phyloP scores from a whole-genome alignment of 2,113 vertebrate species.

The Cochlearius cochlearius region DNA sequence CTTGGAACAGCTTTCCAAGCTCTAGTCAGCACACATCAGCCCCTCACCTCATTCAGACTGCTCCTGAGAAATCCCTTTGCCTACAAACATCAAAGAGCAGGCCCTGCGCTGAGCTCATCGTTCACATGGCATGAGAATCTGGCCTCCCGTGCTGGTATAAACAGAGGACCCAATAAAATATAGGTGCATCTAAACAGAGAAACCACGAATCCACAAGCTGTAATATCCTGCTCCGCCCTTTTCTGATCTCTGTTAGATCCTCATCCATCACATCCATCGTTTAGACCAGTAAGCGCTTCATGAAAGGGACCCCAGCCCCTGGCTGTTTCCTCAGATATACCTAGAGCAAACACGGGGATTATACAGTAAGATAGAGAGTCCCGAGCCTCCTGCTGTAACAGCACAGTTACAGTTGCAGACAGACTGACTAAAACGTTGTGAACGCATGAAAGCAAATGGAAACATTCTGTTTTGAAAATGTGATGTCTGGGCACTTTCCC shows the following conservation, averaged over 20 bases:
- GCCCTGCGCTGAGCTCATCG: neutral
- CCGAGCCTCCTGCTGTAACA: neutral
- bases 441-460: slow-evolving; percentile 40
- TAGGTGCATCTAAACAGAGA: slow-evolving; percentile 15
- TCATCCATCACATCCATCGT: neutral
- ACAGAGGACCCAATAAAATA: neutral
- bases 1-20: slow-evolving; percentile 58
- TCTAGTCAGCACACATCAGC: slow-evolving; percentile 61
- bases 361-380: neutral
- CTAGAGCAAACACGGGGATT: neutral
- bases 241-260: neutral
- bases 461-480: slow-evolving; percentile 49
- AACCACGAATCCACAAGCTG: neutral
- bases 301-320: neutral
- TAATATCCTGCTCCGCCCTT: neutral
- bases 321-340: neutral
- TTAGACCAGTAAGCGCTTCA: neutral
- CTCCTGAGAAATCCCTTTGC: slow-evolving; percentile 51
- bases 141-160: neutral
- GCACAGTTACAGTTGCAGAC: slow-evolving; percentile 5
- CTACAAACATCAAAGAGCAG: slow-evolving; percentile 52
- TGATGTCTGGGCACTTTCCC: slow-evolving; percentile 33
- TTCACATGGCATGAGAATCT: slow-evolving; percentile 22
- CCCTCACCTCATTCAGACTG: slow-evolving; percentile 61
- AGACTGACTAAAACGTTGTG: neutral